phyloP scores from a whole-genome alignment of 2,113 vertebrate genomes.

The Alethe diademata region DNA sequence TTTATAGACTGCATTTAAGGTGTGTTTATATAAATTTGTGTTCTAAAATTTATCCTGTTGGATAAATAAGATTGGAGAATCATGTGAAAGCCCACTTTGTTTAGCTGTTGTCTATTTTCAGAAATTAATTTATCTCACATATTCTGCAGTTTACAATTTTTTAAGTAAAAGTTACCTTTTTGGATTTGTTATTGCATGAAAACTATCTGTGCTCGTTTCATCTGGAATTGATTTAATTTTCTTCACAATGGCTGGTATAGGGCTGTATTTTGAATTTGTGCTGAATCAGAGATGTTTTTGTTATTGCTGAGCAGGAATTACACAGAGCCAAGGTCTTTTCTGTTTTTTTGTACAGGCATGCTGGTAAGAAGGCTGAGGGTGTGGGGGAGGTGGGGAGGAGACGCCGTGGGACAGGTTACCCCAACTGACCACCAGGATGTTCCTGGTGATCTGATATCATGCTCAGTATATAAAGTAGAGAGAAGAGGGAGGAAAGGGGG shows the following conservation, averaged over 20 bases:
- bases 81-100: not conserved
- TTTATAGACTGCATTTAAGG: not conserved
- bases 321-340: not conserved
- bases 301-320: not conserved
- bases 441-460: accelerated
- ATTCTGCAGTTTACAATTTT: not conserved
- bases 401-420: not conserved
- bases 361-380: accelerated
- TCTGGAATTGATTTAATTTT: not conserved
- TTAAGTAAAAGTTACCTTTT: not conserved
- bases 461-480: not conserved
- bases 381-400: no score
- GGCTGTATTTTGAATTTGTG: not conserved
- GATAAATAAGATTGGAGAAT: not conserved
- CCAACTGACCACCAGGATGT: not conserved
- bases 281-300: not conserved
- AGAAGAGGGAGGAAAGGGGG: accelerated
- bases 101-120: not conserved
- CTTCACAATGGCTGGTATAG: not conserved
- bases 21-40: not conserved
- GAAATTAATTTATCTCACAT: not conserved
- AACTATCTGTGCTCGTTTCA: not conserved
- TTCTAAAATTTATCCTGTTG: not conserved
- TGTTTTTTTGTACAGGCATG: accelerated
- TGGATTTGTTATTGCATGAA: not conserved